Conservation (phyloP, 2,888 invertebrate genomes). For the Diarsia dahlii region DNA sequence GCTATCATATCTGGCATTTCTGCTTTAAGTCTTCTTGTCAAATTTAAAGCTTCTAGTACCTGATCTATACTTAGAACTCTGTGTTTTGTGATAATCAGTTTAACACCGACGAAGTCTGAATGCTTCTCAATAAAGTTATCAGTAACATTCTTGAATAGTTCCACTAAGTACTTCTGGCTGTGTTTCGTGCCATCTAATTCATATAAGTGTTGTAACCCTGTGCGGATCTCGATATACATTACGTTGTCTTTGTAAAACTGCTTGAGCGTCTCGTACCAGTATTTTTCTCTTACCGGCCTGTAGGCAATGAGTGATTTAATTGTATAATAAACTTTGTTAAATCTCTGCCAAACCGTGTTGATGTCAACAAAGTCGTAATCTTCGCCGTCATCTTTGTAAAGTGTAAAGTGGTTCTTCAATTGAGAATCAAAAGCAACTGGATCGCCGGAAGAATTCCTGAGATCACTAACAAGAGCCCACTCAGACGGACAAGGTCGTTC, state of each 20-base stretch:
- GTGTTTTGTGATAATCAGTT: constrained; percentile 90
- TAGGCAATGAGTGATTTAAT: constrained; percentile 91
- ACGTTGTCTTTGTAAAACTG: constrained; percentile 93
- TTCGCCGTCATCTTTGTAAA: constrained; percentile 85
- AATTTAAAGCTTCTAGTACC: constrained; percentile 82
- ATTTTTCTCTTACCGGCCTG: constrained; percentile 92
- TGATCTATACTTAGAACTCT: constrained; percentile 76
- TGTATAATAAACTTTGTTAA: constrained; percentile 88
- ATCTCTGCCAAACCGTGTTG: constrained; percentile 91
- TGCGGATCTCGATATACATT: constrained; percentile 93
- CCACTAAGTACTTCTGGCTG: constrained; percentile 87
- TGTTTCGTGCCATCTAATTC: constrained; percentile 90
- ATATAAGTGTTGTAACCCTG: constrained; percentile 86
- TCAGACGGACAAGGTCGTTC: constrained; percentile 77
- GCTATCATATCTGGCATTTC: constrained; percentile 92
- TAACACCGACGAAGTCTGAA: constrained; percentile 93
- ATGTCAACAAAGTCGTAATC: constrained; percentile 83
- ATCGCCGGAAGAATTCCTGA: constrained; percentile 84
- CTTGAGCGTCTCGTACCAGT: constrained; percentile 91
- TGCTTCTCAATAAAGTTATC: constrained; percentile 90
- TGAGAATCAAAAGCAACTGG: constrained; percentile 87
- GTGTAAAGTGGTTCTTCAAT: constrained; percentile 89
- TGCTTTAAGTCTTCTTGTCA: constrained; percentile 79
- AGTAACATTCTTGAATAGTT: constrained; percentile 89
- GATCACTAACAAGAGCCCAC: constrained; percentile 89